Base-by-base conservation (phyloP, 2,888 invertebrate genomes). In the Drosophila trichaetosa region DNA sequence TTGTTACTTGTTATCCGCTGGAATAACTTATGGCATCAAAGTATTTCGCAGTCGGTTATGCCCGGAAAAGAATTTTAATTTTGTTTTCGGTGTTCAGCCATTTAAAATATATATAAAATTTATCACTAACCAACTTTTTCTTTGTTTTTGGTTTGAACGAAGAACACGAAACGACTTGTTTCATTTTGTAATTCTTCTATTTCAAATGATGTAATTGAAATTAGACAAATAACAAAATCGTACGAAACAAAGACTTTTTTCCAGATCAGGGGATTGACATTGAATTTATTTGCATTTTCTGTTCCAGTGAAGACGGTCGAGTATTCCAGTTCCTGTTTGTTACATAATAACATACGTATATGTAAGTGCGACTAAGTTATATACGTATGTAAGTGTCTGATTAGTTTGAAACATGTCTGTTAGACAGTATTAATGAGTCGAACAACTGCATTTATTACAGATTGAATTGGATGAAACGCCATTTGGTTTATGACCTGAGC, bases 401-500 rank as follows among this genome's bases (percentile, higher is more conserved):
- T 16, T 24, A 24, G 24, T 24, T 16, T 4, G 24, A 16, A 16
- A 46, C 24, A 16, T 16, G 21, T 7, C 21, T 24, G 46, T 21
- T 7, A 13, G 21, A 5, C 21, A 42, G 21, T 13, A 13, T 16
- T 4, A 24, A 24, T 46, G 4, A 16, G 4, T 8, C 21, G 7
- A 46, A 8, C 16, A 24, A 46, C 46, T 46, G 46, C 24, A 46
- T 24, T 16, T 42, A 34, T n/a, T 56, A 24, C 60, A 40, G 67
- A 38, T 66, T 18, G 33, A 54, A 16, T 24, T 33, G 4, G 18
- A 24, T 27, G n/a, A 27, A 18, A 42, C 52, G 40, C 21, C n/a
- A 49, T 29, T 13, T 7, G 18, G 21, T 73, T 56, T 76, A 69
- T 36, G 70, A 48, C 59, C 63, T 71, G 38, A 33, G 48, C 46